Percentiles rank a stretch among this genome's conserved stretches.
Evolutionary conservation across 2,888 invertebrate species (phyloP).

Genomic region (Leucophenga maculata): DNA sequence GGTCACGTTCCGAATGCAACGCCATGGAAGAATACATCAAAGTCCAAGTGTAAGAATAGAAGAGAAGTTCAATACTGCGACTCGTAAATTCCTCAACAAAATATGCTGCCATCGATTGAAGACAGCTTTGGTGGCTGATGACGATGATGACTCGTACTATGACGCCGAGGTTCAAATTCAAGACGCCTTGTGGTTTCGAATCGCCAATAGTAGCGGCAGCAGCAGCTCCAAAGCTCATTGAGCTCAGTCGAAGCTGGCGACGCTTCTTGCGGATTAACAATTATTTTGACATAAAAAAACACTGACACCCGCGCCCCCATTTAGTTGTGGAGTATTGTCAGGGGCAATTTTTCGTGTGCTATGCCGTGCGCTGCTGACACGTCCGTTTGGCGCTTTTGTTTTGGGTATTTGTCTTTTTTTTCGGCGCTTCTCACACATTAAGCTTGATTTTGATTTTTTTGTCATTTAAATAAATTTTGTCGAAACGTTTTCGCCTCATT

Average conservation of each 20-base stretch:
- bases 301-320: slow-evolving; percentile 14
- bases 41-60: not conserved
- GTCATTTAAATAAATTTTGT: too few species aligned
- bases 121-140: slow-evolving; percentile 7
- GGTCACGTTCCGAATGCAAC: slow-evolving; percentile 70
- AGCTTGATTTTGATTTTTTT: slow-evolving; percentile 3
- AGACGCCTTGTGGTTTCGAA: not conserved
- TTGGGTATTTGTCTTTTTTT: not conserved
- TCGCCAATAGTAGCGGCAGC: slow-evolving; percentile 2
- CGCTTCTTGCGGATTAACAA: slow-evolving; percentile 55
- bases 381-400: slow-evolving; percentile 1
- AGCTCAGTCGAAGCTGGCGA: slow-evolving; percentile 15
- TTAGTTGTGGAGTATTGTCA: not conserved
- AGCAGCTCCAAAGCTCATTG: slow-evolving; percentile 33
- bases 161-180: slow-evolving; percentile 41
- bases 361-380: not conserved
- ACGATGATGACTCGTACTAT: slow-evolving; percentile 27
- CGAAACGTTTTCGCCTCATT: not conserved
- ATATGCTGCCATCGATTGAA: slow-evolving; percentile 6
- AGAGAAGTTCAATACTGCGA: slow-evolving; percentile 33
- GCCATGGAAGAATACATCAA: not conserved
- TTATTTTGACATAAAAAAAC: slow-evolving; percentile 63
- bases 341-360: slow-evolving; percentile 3
- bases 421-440: slow-evolving; percentile 13
- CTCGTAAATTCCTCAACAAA: slow-evolving; percentile 61